Evolutionary conservation across 2,113 vertebrate genomes (phyloP).

Genomic region (Ascaphus truei): DNA sequence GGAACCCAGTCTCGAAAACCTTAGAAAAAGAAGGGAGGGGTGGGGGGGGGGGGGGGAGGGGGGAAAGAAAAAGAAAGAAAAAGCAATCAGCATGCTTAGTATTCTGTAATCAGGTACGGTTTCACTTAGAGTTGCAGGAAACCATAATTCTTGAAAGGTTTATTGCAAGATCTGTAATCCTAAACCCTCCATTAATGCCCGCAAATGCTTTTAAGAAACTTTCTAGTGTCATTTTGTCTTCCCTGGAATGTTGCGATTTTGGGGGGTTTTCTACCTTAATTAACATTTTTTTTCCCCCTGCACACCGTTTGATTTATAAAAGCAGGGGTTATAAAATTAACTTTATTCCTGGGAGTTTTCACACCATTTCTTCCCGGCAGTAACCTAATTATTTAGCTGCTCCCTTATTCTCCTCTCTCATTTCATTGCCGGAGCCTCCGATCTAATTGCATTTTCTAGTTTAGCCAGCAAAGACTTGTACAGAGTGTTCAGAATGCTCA

Average conservation of each 20-base stretch:
- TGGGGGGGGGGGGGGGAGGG: no score
- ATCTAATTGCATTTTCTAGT: constrained; percentile 31
- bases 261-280: constrained; percentile 47
- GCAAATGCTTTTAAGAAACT: constrained; percentile 67
- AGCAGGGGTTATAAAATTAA: constrained; percentile 42
- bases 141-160: constrained; percentile 57
- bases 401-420: constrained; percentile 19
- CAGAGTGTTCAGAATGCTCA: not conserved
- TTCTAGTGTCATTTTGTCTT: constrained; percentile 60
- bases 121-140: constrained; percentile 65
- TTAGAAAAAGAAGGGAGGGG: constrained; percentile 50
- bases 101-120: constrained; percentile 54
- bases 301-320: constrained; percentile 57
- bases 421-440: constrained; percentile 12
- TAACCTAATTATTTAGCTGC: constrained; percentile 32
- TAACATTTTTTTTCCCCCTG: constrained; percentile 49
- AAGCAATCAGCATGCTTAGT: constrained; percentile 53
- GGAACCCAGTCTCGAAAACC: constrained; percentile 98
- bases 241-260: constrained; percentile 43
- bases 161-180: constrained; percentile 72
- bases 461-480: constrained; percentile 2
- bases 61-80: not conserved
- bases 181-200: constrained; percentile 68
- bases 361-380: constrained; percentile 32
- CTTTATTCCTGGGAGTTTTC: constrained; percentile 51